Conservation (phyloP, 2,113 vertebrate species). For the Xiphias gladius region DNA sequence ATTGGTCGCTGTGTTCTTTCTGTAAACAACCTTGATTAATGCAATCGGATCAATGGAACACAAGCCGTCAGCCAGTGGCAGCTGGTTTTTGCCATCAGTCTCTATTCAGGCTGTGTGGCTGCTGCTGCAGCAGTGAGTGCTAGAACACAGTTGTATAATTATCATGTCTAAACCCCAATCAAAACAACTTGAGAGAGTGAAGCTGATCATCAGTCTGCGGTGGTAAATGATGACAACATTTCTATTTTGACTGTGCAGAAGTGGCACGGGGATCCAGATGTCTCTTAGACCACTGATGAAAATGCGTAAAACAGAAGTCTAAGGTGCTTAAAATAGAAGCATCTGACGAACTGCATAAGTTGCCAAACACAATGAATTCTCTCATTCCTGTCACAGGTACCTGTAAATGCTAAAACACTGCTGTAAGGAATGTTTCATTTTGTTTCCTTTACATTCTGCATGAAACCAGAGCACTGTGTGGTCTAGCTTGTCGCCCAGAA, state of each 20-base stretch:
- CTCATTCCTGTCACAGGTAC: background rate
- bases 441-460: slow-evolving; percentile 3
- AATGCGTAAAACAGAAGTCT: background rate
- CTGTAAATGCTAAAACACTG: background rate
- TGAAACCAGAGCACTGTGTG: background rate
- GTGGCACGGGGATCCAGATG: slow-evolving; percentile 10
- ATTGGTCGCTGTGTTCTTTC: slow-evolving; percentile 49
- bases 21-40: slow-evolving; percentile 76
- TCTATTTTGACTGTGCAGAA: background rate
- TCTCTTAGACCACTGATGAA: slow-evolving; percentile 6
- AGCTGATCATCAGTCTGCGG: slow-evolving; percentile 38
- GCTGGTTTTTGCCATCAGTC: slow-evolving; percentile 59
- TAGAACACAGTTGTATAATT: slow-evolving; percentile 52
- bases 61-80: slow-evolving; percentile 55
- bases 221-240: slow-evolving; percentile 17
- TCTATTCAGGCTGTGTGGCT: slow-evolving; percentile 35
- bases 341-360: background rate
- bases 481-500: slow-evolving; percentile 15
- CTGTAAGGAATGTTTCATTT: background rate
- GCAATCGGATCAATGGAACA: slow-evolving; percentile 70
- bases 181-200: slow-evolving; percentile 47
- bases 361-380: background rate
- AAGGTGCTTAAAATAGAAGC: background rate
- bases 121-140: background rate
- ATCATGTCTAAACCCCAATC: slow-evolving; percentile 52